Evolutionary conservation across 2,888 invertebrate genomes (phyloP).

Genomic region (Ametastegia equiseti): DNA sequence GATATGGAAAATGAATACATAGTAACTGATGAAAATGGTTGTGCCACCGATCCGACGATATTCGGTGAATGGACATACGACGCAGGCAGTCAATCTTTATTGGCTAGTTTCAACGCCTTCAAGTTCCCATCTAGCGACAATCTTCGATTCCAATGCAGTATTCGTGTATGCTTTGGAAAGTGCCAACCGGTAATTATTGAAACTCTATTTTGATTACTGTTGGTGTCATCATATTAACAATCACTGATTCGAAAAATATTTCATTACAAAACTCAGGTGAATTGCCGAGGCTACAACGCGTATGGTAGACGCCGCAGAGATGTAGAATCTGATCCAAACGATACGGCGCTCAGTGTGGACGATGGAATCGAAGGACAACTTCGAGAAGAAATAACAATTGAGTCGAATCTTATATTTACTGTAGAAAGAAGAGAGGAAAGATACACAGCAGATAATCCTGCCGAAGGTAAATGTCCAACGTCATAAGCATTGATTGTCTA

Average conservation of each 20-base stretch:
- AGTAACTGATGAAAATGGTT: constrained; percentile 95
- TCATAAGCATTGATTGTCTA: no score
- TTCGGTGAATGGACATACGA: constrained; percentile 97
- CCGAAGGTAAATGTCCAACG: constrained; percentile 80
- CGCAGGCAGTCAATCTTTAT: constrained; percentile 88
- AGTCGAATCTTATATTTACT: constrained; percentile 94
- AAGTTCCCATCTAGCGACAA: constrained; percentile 97
- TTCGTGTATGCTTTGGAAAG: constrained; percentile 95
- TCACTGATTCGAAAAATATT: constrained; percentile 49
- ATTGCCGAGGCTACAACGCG: constrained; percentile 94
- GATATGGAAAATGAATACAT: constrained; percentile 93
- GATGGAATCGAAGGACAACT: constrained; percentile 86
- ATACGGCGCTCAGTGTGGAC: constrained; percentile 80
- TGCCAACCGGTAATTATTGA: constrained; percentile 90
- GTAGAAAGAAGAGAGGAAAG: constrained; percentile 90
- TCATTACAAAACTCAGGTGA: constrained; percentile 80
- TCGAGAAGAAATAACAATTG: constrained; percentile 94
- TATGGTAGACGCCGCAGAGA: constrained; percentile 89
- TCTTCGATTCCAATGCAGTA: constrained; percentile 96
- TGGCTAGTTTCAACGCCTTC: constrained; percentile 95
- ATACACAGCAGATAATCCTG: constrained; percentile 84
- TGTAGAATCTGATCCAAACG: constrained; percentile 77
- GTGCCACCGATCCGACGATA: constrained; percentile 94
- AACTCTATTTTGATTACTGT: constrained; percentile 25
- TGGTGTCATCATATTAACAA: background rate